Percentiles rank a stretch among this genome's conserved stretches.
These are phyloP conservation scores for Mercenaria mercenaria DNA, from an alignment of 1,140 invertebrate species.

Conservation along the genomic window DNA sequence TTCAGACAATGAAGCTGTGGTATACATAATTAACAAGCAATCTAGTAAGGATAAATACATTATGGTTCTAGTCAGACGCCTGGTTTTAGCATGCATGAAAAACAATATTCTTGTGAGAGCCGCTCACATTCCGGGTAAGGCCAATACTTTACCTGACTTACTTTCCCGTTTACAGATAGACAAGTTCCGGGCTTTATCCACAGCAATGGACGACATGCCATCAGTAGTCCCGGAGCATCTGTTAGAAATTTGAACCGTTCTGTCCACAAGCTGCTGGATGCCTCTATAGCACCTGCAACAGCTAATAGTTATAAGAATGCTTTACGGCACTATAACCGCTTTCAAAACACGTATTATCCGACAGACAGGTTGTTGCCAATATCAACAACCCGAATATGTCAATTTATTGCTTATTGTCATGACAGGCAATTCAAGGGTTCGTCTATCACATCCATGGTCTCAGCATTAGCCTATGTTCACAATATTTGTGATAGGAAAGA, in stretches of 20 bases:
- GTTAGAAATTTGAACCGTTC: not conserved
- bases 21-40: slow-evolving; percentile 62
- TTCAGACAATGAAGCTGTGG: slow-evolving; percentile 59
- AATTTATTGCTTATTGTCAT: slow-evolving; percentile 26
- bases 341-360: too few relatives aligned
- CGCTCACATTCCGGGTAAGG: slow-evolving; percentile 58
- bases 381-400: not conserved
- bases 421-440: not conserved
- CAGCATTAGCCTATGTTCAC: slow-evolving; percentile 3
- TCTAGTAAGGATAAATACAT: not conserved
- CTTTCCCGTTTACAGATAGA: slow-evolving; percentile 68
- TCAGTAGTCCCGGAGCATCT: slow-evolving; percentile 2
- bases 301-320: slow-evolving; percentile 12
- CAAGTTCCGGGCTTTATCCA: not conserved
- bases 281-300: slow-evolving; percentile 22
- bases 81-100: slow-evolving; percentile 49
- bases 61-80: slow-evolving; percentile 56
- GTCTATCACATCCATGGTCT: slow-evolving; percentile 1
- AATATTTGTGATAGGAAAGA: not conserved
- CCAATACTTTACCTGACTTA: slow-evolving; percentile 55
- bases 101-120: slow-evolving; percentile 65
- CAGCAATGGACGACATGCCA: slow-evolving; percentile 36
- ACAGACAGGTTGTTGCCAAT: too few relatives aligned
- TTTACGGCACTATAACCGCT: not conserved
- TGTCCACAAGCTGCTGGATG: not conserved